Evolutionary conservation across 2,888 invertebrate genomes (phyloP), one percentile per base, ranked within the genome.

Genomic region (Mythimna albipuncta): DNA sequence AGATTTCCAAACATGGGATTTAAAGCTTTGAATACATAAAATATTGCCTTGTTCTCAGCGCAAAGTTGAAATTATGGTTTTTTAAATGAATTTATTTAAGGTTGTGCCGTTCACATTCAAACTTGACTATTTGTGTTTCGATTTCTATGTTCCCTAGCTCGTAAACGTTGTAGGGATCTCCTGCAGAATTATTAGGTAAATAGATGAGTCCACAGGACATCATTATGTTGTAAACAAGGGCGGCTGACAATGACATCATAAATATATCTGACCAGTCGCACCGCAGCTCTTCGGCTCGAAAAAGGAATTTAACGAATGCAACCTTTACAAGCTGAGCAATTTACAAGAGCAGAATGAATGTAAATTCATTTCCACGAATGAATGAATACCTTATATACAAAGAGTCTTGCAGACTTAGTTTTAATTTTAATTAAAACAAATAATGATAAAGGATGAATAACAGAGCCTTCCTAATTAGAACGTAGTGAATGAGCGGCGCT

Each of bases 81-180:
- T 72, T 58, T 52, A n/a, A 35, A 26, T 38, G n/a, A 11, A 41
- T 41, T 26, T 68, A 67, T 72, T 70, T 75, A 64, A 71, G 64
- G 59, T 64, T 64, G 54, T 76, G 55, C 75, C 66, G 75, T 84
- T 85, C 81, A 85, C 83, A 85, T 79, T 69, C 68, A 58, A 72
- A 77, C 69, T 84, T 86, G 81, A 82, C 84, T 87, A 86, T 86
- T 89, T 86, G 72, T 82, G 69, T 78, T 73, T 74, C 72, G 73
- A 71, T 80, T 77, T 76, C 73, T 67, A 68, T 76, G 69, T 69
- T 70, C 72, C 61, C 61, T 54, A 55, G 79, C 73, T 85, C 83
- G 69, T 80, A 77, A 85, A 81, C 70, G 75, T 66, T 77, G 38
- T 55, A 35, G 50, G n/a, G 65, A 65, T 73, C 55, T 68, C 35